Conservation (phyloP, 2,113 vertebrate genomes). For the Lamprotornis superbus region DNA sequence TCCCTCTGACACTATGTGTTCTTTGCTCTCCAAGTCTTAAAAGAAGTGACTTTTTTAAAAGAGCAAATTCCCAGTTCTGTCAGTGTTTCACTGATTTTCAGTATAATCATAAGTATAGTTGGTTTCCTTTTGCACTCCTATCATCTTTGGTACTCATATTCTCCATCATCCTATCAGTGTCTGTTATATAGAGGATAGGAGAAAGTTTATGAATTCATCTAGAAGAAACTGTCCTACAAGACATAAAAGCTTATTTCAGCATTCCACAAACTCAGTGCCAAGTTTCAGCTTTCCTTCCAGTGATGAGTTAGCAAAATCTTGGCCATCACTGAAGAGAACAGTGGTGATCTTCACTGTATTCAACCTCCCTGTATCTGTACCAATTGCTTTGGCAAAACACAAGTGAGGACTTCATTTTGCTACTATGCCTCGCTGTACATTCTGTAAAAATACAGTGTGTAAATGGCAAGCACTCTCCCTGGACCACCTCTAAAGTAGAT, state of each 20-base stretch:
- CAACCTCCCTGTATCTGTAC: not conserved
- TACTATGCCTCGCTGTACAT: rapidly evolving
- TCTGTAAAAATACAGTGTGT: not conserved
- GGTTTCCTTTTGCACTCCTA: not conserved
- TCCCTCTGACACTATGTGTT: not conserved
- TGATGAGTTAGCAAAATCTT: not conserved
- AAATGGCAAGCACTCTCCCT: not conserved
- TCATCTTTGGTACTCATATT: not conserved
- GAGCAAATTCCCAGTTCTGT: not conserved
- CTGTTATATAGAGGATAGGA: not conserved
- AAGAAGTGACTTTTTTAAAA: not conserved
- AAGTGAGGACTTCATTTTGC: not conserved
- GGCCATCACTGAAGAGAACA: not conserved
- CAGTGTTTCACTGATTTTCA: not conserved
- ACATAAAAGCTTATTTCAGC: not conserved
- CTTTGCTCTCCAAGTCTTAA: not conserved
- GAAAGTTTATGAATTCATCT: not conserved
- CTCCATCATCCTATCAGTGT: not conserved
- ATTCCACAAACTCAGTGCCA: not conserved
- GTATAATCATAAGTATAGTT: not conserved
- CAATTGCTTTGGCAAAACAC: not conserved
- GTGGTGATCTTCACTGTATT: not conserved
- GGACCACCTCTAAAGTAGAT: not conserved
- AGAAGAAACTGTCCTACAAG: not conserved
- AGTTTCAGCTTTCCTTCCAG: not conserved